These are phyloP conservation scores for Cryptotermes secundus DNA, from an alignment of 1,140 invertebrate species.

Conservation along the genomic window DNA sequence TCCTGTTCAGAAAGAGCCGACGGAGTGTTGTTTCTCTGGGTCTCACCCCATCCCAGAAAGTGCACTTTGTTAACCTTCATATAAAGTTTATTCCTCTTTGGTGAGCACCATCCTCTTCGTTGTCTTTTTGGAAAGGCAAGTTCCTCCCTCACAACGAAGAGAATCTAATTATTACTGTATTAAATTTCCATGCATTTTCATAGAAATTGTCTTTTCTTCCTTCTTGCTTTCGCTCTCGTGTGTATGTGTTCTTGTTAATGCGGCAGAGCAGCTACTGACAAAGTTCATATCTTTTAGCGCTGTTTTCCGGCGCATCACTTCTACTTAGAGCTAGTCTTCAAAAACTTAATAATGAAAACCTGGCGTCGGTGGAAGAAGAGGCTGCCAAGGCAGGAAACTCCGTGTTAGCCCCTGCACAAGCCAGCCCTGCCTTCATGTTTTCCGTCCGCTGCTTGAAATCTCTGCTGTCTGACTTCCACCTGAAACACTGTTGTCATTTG, in stretches of 20 bases:
- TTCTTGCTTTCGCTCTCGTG: neutral
- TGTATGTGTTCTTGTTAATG: neutral
- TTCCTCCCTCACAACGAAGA: neutral
- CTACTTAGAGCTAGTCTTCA: conserved; percentile 5
- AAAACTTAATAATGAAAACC: conserved; percentile 14
- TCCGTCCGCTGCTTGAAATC: neutral
- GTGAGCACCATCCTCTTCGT: neutral
- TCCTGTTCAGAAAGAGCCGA: neutral
- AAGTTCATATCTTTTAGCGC: conserved; percentile 16
- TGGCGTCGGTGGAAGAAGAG: neutral
- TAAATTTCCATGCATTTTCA: conserved; percentile 20
- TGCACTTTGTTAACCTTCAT: neutral
- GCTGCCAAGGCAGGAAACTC: neutral
- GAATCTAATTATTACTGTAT: conserved; percentile 20
- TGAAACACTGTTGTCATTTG: too few relatives aligned
- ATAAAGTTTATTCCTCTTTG: conserved; percentile 1
- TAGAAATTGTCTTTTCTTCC: conserved; percentile 9
- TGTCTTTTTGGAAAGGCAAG: neutral
- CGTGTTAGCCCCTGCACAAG: neutral
- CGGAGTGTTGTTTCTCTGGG: neutral
- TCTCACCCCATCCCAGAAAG: neutral
- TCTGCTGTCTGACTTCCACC: neutral
- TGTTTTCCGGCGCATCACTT: conserved; percentile 14
- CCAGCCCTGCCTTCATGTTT: neutral
- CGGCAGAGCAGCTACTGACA: conserved; percentile 6